Evolutionary conservation across 1,140 invertebrate species (phyloP), one percentile per base, ranked within the genome.

Genomic region (Oreohelix idahoensis): DNA sequence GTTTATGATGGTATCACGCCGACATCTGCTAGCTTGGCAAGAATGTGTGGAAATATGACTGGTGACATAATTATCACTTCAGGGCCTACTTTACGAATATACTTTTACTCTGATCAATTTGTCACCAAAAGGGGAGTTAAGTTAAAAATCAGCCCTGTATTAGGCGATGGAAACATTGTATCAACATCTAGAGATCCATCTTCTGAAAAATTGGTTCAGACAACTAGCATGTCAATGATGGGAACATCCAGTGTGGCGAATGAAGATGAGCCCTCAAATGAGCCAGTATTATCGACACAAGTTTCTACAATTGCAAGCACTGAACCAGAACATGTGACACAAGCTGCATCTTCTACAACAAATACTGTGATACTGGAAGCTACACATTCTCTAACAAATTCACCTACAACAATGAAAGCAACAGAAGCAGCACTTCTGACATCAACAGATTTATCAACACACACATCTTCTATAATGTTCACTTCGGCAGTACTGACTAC

Each of bases 381-480:
- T 23, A 35, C 15, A 71, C 26, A 8, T 69, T 29, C 63, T 11
- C 8, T 23, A 69, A 69, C 63, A 69, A 35, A 69, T 29, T 10
- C 63, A 69, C n/a, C 63, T 29, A 69, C 63, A 69, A 8, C 63
- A 69, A 69, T 23, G 10, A 69, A n/a, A 13, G 26, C 63, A 69
- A 69, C 63, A 29, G 63, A 69, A 69, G 26, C 63, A 69, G 26
- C 63, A n/a, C n/a, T n/a, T n/a, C n/a, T n/a, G n/a, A n/a, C n/a
- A 69, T 29, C 63, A 29, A 69, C 63, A 13, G 32, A 8, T 11
- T 29, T 35, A 69, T 29, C 63, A 69, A 10, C 26, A 69, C 11
- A 10, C 5, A 10, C 63, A 69, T 11, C n/a, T 13, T 29, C n/a
- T 29, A 11, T 10, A 69, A 69, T 35, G 26, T 69, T 35, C 10